Conservation (phyloP, 2,797 vertebrate genomes). For the Discoglossus pictus region DNA sequence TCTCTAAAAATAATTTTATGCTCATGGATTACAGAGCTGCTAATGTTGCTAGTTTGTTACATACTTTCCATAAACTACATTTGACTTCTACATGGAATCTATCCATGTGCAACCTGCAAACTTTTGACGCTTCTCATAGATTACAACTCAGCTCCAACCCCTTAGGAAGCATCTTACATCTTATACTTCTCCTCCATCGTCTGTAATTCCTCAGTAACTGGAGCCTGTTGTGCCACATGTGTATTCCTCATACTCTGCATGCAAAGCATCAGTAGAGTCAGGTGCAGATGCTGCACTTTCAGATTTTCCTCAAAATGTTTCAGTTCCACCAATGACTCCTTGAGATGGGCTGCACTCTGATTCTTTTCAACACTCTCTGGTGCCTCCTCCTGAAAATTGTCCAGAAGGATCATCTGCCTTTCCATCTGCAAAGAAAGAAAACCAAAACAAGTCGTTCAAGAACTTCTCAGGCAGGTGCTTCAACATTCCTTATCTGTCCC, state of each 20-base stretch:
- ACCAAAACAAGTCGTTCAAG: background rate
- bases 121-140: too few relatives aligned
- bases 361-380: slow-evolving; percentile 68
- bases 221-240: slow-evolving; percentile 63
- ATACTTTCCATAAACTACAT: too few relatives aligned
- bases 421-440: slow-evolving; percentile 76
- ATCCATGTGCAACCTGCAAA: too few relatives aligned
- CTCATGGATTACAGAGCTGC: too few relatives aligned
- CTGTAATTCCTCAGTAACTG: slow-evolving; percentile 75
- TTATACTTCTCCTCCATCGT: slow-evolving; percentile 76
- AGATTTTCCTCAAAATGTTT: slow-evolving; percentile 77
- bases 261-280: slow-evolving; percentile 79
- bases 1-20: too few relatives aligned
- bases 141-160: too few relatives aligned
- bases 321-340: slow-evolving; percentile 71
- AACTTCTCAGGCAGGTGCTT: too few relatives aligned
- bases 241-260: slow-evolving; percentile 70
- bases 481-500: too few relatives aligned
- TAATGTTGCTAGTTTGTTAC: too few relatives aligned
- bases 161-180: slow-evolving; percentile 70
- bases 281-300: slow-evolving; percentile 78
- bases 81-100: too few relatives aligned
- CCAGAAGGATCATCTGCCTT: slow-evolving; percentile 76
- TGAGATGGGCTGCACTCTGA: slow-evolving; percentile 72
- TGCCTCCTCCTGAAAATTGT: slow-evolving; percentile 83